Percentiles rank a stretch among this genome's conserved stretches.
These are phyloP conservation scores for Umimayanthus chanpuru DNA, from an alignment of 92 coral and sea anemone species.

Conservation along the genomic window DNA sequence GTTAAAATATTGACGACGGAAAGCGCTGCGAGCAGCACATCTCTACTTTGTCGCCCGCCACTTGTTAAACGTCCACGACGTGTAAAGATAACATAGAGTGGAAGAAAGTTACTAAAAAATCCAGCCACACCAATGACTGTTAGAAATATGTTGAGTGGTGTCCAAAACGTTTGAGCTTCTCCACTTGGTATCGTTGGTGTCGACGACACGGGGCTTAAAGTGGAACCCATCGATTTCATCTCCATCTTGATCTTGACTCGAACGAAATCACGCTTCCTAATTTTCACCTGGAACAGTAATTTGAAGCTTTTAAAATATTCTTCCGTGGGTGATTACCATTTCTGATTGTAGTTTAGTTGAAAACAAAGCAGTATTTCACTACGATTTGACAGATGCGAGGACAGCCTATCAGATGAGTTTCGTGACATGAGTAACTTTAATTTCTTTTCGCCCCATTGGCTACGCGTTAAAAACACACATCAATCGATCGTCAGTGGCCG, in stretches of 20 bases:
- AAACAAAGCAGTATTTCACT: slow-evolving; percentile 31
- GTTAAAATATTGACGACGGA: slow-evolving; percentile 58
- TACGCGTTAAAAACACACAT: not conserved
- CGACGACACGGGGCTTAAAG: slow-evolving; percentile 12
- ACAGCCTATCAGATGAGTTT: slow-evolving; percentile 27
- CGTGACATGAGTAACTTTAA: slow-evolving; percentile 17
- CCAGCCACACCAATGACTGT: slow-evolving; percentile 60
- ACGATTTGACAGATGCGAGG: slow-evolving; percentile 31
- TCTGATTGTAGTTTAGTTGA: slow-evolving; percentile 30
- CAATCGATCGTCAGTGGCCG: not conserved
- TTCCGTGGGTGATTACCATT: slow-evolving; percentile 30
- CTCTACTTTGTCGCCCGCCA: slow-evolving; percentile 65
- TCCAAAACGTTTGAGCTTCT: slow-evolving; percentile 40
- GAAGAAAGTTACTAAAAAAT: slow-evolving; percentile 60
- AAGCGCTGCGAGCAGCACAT: slow-evolving; percentile 70
- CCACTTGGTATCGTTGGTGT: slow-evolving; percentile 6
- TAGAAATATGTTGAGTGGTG: slow-evolving; percentile 67
- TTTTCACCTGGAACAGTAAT: slow-evolving; percentile 16
- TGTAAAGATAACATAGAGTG: slow-evolving; percentile 71
- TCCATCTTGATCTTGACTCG: not conserved
- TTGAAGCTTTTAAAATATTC: slow-evolving; percentile 22
- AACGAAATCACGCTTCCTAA: not conserved
- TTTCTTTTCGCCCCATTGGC: slow-evolving; percentile 5
- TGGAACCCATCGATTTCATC: not conserved
- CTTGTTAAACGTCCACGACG: slow-evolving; percentile 53